Percentiles rank a stretch among this genome's conserved stretches.
These are phyloP conservation scores for Bombus difficillimus DNA, from an alignment of 1,140 invertebrate species.

Conservation along the genomic window DNA sequence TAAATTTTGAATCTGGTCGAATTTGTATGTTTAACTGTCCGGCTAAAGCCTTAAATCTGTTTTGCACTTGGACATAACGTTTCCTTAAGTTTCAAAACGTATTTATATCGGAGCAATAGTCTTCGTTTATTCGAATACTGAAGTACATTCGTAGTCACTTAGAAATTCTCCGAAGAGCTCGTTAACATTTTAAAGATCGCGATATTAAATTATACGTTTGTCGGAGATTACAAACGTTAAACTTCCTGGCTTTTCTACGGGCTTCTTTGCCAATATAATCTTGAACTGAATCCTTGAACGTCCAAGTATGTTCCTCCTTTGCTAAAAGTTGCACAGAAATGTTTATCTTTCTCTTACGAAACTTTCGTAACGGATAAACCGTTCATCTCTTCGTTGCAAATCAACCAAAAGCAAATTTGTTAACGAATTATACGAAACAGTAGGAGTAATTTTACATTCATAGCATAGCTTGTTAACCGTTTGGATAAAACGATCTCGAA, in stretches of 20 bases:
- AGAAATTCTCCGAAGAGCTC: background rate
- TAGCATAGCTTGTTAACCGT: conserved; percentile 1
- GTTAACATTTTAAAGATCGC: conserved; percentile 6
- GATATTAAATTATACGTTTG: conserved; percentile 20
- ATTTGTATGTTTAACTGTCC: too few species aligned
- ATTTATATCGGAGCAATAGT: background rate
- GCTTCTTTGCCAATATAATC: background rate
- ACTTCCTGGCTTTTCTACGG: conserved; percentile 7
- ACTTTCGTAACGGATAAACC: conserved; percentile 4
- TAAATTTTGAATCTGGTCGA: background rate
- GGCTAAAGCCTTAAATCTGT: too few species aligned
- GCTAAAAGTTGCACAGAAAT: conserved; percentile 19
- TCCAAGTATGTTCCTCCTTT: background rate
- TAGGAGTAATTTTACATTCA: background rate
- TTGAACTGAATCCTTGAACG: conserved; percentile 10
- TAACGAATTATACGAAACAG: background rate
- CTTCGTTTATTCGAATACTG: background rate
- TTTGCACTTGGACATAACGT: background rate
- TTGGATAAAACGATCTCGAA: conserved; percentile 2
- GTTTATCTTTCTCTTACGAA: conserved; percentile 19
- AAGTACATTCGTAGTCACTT: background rate
- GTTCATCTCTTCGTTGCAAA: background rate
- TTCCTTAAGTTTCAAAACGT: background rate
- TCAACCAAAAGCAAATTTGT: conserved; percentile 19
- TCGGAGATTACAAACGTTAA: conserved; percentile 6